phyloP scores from a whole-genome alignment of 2,113 vertebrate species.

The Columba janthina region DNA sequence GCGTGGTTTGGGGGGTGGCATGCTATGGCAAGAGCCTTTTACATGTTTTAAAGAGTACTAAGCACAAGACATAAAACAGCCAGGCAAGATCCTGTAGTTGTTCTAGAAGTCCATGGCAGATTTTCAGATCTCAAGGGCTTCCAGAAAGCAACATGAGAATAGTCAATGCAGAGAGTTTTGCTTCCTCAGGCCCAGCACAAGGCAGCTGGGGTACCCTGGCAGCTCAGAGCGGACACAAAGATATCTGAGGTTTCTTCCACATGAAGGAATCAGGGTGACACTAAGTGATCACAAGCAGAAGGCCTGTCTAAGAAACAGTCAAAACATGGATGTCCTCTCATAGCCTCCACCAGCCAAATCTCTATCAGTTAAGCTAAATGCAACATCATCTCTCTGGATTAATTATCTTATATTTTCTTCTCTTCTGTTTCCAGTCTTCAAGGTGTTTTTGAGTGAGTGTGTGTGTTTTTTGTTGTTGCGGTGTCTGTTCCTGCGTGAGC shows the following conservation, averaged over 20 bases:
- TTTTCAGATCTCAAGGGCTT: background rate
- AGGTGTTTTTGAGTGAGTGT: too few relatives aligned
- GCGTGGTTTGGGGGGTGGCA: background rate
- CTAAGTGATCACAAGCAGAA: background rate
- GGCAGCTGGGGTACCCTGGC: background rate
- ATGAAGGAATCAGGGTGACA: background rate
- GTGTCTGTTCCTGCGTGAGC: background rate
- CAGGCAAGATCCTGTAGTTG: background rate
- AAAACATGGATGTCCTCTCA: rapidly evolving
- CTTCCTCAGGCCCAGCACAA: background rate
- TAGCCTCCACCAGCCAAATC: background rate
- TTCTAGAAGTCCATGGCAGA: background rate
- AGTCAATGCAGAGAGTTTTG: background rate
- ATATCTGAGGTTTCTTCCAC: background rate
- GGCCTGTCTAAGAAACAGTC: background rate
- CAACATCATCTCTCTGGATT: background rate
- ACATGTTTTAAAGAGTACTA: background rate
- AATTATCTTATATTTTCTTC: background rate
- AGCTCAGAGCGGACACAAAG: background rate
- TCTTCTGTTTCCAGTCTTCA: background rate
- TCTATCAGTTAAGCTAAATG: background rate
- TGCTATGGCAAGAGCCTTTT: background rate
- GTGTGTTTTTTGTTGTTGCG: too few relatives aligned
- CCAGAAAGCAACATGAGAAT: background rate
- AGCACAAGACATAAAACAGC: background rate